Evolutionary conservation across 1,140 invertebrate genomes (phyloP), one percentile per base, ranked within the genome.

Genomic region (Penaeus indicus): DNA sequence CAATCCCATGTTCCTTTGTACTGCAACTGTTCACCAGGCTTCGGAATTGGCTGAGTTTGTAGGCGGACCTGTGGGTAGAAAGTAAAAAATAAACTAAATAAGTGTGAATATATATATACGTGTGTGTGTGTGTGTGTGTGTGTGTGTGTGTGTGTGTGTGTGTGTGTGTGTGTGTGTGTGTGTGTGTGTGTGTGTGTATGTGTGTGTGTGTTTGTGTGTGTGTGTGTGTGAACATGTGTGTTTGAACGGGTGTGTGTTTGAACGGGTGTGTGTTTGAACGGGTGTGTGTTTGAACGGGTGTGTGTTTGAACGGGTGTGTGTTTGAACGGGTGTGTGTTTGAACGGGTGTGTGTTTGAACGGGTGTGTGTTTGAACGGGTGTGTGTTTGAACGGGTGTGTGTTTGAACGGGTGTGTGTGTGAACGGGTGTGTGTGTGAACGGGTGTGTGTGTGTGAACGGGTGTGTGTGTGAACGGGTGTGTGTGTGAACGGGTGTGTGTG

Each of bases 1-100:
- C 98, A 99, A 92, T 99, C 98, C 92, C 95, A 96, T 32, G 98
- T 99, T 85, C 98, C 98, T 78, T 92, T 94, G 92, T 99, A 99
- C 47, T 97, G 91, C 47, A 97, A 95, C 72, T 91, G 88, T 93
- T 97, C 93, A 16, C 97, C 97, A 21, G 95, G 94, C 83, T 93
- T 92, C 63, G 96, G 95, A 77, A 95, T 93, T 16, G 95, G 96
- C 96, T 98, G 98, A 16, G 98, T 99, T 94, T 99, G 98, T 81
- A 99, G 94, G 90, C 92, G 96, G 4, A 98, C 97, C 96, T 95
- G 88, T 13, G 92, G 90, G 27, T 77, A 69, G 47, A 72, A 81
- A 69, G 47, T 79, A 54, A 88, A 47, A 3, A 25, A 72, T 82
- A 18, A 32, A 27, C 64, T n/a, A 78, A 61, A 25, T 32, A 21